Evolutionary conservation across 2,113 vertebrate genomes (phyloP).

Genomic region (Engraulis encrasicolus): DNA sequence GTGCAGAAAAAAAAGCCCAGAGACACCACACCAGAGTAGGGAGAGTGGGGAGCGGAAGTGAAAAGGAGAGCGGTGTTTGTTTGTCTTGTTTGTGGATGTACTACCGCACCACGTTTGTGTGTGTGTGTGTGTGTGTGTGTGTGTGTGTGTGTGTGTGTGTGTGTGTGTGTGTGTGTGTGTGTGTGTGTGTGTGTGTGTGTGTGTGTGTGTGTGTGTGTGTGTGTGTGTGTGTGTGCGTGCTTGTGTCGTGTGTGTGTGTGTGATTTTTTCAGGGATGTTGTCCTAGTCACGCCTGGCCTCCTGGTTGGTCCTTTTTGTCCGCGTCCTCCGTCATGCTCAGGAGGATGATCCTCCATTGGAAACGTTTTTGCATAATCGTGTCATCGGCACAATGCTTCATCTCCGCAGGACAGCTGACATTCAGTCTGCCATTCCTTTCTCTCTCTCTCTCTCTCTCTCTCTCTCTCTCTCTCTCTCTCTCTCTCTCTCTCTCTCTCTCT

Average conservation of each 20-base stretch:
- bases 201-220: not conserved
- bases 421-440: constrained; percentile 1
- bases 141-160: not conserved
- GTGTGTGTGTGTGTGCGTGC: not conserved
- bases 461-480: not conserved
- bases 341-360: constrained; percentile 20
- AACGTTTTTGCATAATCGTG: constrained; percentile 28
- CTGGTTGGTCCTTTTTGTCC: constrained; percentile 11
- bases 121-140: not conserved
- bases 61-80: constrained; percentile 19
- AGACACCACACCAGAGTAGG: not conserved
- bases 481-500: not conserved
- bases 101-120: too few species aligned
- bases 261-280: not conserved
- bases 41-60: constrained; percentile 16
- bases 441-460: too few species aligned
- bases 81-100: too few species aligned
- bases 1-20: constrained; percentile 11
- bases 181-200: constrained; percentile 29
- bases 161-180: not conserved
- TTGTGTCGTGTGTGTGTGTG: too few species aligned
- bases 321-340: not conserved
- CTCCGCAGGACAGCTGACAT: constrained; percentile 26
- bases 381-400: constrained; percentile 30
- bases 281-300: constrained; percentile 22